Conservation (phyloP, 2,888 invertebrate genomes). For the Sceliomorpha sp. region DNA sequence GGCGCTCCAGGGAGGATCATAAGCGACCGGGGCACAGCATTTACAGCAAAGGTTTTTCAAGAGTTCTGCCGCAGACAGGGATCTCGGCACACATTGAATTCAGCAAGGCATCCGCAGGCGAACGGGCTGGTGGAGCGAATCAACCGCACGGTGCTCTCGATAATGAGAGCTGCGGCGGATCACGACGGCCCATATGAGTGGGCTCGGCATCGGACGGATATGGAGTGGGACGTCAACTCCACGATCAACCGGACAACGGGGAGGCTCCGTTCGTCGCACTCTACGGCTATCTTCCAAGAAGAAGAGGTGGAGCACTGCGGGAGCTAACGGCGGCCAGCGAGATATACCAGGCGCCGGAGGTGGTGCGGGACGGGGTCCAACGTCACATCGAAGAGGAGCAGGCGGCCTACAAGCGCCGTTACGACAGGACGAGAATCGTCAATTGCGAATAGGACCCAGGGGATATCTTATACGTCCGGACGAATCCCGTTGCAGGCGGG, state of each 20-base stretch:
- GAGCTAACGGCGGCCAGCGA: neutral
- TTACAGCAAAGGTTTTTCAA: neutral
- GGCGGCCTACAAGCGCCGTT: conserved; percentile 5
- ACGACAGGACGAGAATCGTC: neutral
- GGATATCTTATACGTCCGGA: no score
- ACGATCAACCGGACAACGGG: neutral
- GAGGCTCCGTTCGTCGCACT: conserved; percentile 7
- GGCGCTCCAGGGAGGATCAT: conserved; percentile 5
- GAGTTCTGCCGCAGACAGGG: neutral
- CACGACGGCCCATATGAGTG: neutral
- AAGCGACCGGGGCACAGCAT: conserved; percentile 7
- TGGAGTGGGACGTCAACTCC: neutral
- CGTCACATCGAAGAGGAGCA: neutral
- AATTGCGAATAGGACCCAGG: neutral
- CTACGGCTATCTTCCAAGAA: conserved; percentile 13
- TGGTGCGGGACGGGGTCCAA: conserved; percentile 1
- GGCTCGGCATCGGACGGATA: neutral
- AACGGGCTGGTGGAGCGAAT: conserved; percentile 5
- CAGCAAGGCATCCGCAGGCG: conserved; percentile 8
- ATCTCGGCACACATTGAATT: conserved; percentile 9
- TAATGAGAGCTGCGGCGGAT: neutral
- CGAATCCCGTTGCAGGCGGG: no score
- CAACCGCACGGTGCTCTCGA: conserved; percentile 16
- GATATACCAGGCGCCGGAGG: neutral
- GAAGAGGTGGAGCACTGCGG: neutral